Percentiles rank a stretch among this genome's conserved stretches.
Evolutionary conservation across 2,888 invertebrate species (phyloP).

Genomic region (Anorthoa munda): DNA sequence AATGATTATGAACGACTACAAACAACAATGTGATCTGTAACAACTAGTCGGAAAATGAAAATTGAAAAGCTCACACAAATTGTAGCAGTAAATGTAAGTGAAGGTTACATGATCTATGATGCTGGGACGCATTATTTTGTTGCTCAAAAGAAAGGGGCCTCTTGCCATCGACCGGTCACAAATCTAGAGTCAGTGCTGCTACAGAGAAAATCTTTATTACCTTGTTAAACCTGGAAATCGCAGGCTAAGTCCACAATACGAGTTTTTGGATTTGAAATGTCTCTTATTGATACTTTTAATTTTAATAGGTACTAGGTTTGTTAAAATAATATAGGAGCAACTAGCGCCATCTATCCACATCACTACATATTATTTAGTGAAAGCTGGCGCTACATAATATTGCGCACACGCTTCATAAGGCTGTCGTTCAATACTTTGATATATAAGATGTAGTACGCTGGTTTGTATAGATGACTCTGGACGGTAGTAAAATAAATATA

Average conservation of each 20-base stretch:
- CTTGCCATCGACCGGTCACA: too few relatives aligned
- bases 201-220: too few relatives aligned
- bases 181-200: too few relatives aligned
- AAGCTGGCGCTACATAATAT: not conserved
- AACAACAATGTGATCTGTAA: not conserved
- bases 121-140: too few relatives aligned
- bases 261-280: too few relatives aligned
- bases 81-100: not conserved
- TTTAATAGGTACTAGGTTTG: not conserved
- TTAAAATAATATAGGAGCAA: not conserved
- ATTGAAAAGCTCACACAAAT: too few relatives aligned
- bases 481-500: not conserved
- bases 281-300: too few relatives aligned
- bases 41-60: not conserved
- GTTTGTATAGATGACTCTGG: slow-evolving; percentile 1
- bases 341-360: slow-evolving; percentile 46
- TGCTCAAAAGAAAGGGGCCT: too few relatives aligned
- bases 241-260: too few relatives aligned
- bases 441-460: not conserved
- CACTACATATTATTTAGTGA: not conserved
- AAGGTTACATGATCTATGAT: not conserved
- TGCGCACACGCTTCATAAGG: not conserved
- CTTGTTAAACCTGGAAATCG: too few relatives aligned
- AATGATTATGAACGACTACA: too few relatives aligned
- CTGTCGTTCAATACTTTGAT: not conserved